Evolutionary conservation across 2,888 invertebrate genomes (phyloP).

Genomic region (Cecidostiba fungosa): DNA sequence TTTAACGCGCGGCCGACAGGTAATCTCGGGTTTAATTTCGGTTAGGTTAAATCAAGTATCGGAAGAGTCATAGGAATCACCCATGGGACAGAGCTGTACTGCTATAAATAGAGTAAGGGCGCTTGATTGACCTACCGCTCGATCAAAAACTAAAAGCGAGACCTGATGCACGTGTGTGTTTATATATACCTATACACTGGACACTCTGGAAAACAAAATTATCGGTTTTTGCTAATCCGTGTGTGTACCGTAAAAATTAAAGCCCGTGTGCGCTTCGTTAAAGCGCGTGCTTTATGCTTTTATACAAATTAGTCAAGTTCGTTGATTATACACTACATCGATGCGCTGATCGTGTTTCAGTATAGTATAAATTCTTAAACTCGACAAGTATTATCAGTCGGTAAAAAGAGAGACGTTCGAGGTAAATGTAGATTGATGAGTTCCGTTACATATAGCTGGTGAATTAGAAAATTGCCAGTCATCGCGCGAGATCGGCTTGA

Average conservation of each 20-base stretch:
- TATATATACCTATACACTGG: neutral
- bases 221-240: neutral
- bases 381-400: neutral
- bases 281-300: neutral
- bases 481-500: neutral
- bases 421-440: neutral
- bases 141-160: neutral
- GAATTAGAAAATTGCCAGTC: conserved; percentile 22
- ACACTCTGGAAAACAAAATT: neutral
- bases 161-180: neutral
- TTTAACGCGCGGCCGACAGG: conserved; percentile 73
- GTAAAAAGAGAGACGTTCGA: neutral
- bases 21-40: conserved; percentile 77
- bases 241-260: neutral
- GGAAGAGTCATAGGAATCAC: conserved; percentile 28
- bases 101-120: too few species aligned
- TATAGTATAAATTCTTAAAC: neutral
- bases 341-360: too few species aligned
- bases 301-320: too few species aligned
- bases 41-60: conserved; percentile 72
- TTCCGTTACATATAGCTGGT: too few species aligned
- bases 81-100: neutral
- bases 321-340: too few species aligned
- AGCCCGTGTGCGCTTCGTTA: neutral
- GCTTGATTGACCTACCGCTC: neutral